phyloP scores from a whole-genome alignment of 2,113 vertebrate species.

The Pluvialis apricaria region DNA sequence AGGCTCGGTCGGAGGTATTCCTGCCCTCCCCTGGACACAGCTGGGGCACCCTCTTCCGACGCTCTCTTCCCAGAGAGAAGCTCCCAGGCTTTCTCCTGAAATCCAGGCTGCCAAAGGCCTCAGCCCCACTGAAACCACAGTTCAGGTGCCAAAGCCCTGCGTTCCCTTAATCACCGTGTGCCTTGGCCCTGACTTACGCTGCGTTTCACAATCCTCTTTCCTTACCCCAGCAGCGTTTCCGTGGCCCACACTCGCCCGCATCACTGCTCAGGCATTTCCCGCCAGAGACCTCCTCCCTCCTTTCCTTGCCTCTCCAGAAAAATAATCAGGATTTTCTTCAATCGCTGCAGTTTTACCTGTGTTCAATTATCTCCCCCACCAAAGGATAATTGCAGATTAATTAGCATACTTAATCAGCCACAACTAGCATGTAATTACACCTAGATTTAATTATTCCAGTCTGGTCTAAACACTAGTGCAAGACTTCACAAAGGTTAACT shows the following conservation, averaged over 20 bases:
- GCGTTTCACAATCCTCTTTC: not conserved
- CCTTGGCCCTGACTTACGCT: not conserved
- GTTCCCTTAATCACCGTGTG: accelerated
- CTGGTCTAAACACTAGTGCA: not conserved
- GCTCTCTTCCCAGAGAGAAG: not conserved
- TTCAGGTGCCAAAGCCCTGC: not conserved
- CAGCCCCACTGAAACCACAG: not conserved
- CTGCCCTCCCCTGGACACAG: not conserved
- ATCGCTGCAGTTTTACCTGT: not conserved
- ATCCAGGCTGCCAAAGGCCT: not conserved
- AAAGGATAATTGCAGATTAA: slow-evolving; percentile 17
- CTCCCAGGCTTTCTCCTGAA: not conserved
- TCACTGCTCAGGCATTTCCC: not conserved
- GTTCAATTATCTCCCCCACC: not conserved
- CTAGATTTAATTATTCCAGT: slow-evolving; percentile 28
- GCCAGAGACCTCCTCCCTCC: not conserved
- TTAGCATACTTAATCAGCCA: slow-evolving; percentile 33
- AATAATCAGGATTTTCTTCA: not conserved
- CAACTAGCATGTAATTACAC: slow-evolving; percentile 24
- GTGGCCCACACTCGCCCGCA: not conserved
- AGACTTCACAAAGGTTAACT: not conserved
- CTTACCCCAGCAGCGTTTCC: not conserved
- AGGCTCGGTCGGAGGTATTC: not conserved
- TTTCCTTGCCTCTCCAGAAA: not conserved
- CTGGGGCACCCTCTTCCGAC: not conserved